Conservation (phyloP, 1,140 invertebrate genomes). For the Platyscapa corneri region DNA sequence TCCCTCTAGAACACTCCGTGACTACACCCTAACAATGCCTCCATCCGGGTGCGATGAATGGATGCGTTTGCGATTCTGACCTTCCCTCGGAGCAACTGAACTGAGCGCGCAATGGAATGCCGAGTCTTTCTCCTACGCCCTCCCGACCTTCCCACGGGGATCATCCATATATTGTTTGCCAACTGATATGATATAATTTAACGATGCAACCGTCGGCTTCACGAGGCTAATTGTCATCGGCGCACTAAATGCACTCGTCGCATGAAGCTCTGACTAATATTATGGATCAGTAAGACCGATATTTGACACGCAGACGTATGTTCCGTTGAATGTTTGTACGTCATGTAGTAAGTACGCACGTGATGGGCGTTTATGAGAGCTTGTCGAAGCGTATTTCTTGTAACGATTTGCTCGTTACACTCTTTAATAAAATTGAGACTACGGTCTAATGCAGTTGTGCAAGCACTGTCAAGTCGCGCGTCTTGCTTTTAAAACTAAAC, state of each 20-base stretch:
- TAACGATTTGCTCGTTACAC: constrained; percentile 15
- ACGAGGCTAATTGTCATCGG: constrained; percentile 47
- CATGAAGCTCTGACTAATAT: too few relatives aligned
- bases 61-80: constrained; percentile 5
- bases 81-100: constrained; percentile 5
- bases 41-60: constrained; percentile 3
- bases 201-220: neutral
- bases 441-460: neutral
- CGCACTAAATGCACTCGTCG: constrained; percentile 21
- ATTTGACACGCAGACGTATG: constrained; percentile 7
- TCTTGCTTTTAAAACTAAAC: neutral
- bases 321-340: neutral
- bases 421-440: constrained; percentile 21
- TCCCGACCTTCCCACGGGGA: neutral
- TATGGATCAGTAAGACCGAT: neutral
- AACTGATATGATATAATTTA: constrained; percentile 37
- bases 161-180: neutral
- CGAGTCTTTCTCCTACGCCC: neutral
- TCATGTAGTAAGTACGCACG: neutral
- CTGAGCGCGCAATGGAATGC: neutral
- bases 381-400: constrained; percentile 12
- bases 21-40: neutral
- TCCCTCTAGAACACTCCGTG: neutral
- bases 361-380: neutral
- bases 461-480: neutral